These are phyloP conservation scores for Cydia amplana DNA, from an alignment of 1,140 invertebrate genomes.

Conservation along the genomic window DNA sequence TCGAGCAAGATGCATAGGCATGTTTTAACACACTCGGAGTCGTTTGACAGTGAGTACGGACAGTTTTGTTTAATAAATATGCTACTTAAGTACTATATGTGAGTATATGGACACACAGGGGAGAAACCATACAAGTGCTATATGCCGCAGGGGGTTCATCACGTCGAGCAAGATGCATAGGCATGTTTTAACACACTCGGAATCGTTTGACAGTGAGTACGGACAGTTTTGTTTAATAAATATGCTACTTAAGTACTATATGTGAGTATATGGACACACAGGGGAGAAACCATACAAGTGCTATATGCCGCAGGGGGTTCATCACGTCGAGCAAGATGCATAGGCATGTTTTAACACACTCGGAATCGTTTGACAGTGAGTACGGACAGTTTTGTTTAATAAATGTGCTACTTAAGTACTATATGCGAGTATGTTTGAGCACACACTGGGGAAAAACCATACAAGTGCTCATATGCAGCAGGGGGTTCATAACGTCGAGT, in stretches of 20 bases:
- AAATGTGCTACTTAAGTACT: too few relatives aligned
- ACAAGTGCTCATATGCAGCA: constrained; percentile 83
- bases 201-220: constrained; percentile 47
- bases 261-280: too few relatives aligned
- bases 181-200: constrained; percentile 61
- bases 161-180: constrained; percentile 78
- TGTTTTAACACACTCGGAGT: constrained; percentile 57
- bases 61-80: not conserved
- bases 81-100: too few relatives aligned
- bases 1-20: constrained; percentile 69
- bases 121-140: constrained; percentile 86
- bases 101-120: too few relatives aligned
- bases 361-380: constrained; percentile 49
- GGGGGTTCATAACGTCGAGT: constrained; percentile 85
- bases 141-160: constrained; percentile 86
- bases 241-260: too few relatives aligned
- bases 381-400: not conserved
- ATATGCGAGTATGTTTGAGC: constrained; percentile 39
- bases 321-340: constrained; percentile 81
- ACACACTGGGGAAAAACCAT: too few relatives aligned
- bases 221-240: not conserved
- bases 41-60: constrained; percentile 45
- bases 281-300: constrained; percentile 69
- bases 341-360: constrained; percentile 62
- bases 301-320: constrained; percentile 85